Percentiles rank a stretch among this genome's conserved stretches.
Evolutionary conservation across 2,113 vertebrate species (phyloP).

Genomic region (Raphicerus campestris): DNA sequence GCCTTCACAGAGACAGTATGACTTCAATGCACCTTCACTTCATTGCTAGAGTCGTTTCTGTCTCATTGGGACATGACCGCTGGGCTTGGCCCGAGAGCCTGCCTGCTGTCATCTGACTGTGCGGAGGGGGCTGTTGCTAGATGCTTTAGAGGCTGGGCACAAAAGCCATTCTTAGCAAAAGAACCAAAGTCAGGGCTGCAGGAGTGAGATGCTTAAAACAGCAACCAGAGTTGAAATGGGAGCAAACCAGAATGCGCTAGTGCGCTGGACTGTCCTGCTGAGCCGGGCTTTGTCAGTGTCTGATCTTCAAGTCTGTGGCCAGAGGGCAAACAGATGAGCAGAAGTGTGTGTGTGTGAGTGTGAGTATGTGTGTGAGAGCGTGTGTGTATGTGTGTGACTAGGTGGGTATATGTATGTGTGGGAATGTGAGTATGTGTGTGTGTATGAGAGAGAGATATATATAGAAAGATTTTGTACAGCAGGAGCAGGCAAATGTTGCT

Average conservation of each 20-base stretch:
- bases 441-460: neutral
- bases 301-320: constrained; percentile 62
- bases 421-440: neutral
- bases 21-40: neutral
- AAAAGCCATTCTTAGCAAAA: neutral
- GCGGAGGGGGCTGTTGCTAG: neutral
- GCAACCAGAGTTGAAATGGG: constrained; percentile 24
- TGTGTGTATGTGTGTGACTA: neutral
- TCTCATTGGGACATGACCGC: neutral
- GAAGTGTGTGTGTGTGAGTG: neutral
- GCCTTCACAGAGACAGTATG: neutral
- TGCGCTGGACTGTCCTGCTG: neutral
- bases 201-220: constrained; percentile 4
- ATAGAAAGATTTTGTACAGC: neutral
- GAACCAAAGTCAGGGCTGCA: neutral
- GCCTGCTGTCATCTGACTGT: neutral
- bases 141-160: neutral
- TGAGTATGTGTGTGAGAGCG: neutral
- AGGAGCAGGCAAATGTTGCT: neutral
- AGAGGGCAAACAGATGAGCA: constrained; percentile 58
- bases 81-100: fast-evolving
- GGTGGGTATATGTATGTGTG: neutral
- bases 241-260: constrained; percentile 30
- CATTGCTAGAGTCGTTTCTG: neutral
- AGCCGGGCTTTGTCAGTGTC: constrained; percentile 16